Evolutionary conservation across 2,888 invertebrate species (phyloP).

Genomic region (Temnothorax unifasciatus): DNA sequence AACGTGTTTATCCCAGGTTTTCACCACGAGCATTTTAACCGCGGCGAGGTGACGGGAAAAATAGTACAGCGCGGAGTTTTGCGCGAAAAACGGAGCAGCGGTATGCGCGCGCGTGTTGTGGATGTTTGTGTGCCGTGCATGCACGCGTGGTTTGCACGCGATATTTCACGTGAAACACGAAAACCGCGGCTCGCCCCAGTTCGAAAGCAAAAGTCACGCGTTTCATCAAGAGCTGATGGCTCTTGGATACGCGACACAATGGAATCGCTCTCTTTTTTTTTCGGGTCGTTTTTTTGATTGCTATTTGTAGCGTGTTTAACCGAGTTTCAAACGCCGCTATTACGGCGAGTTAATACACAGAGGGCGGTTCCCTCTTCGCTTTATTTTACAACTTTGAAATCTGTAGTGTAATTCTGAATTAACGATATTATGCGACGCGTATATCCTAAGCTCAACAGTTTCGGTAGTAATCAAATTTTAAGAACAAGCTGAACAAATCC

Average conservation of each 20-base stretch:
- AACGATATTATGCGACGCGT: constrained; percentile 15
- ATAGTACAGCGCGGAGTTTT: constrained; percentile 27
- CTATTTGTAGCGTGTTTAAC: constrained; percentile 15
- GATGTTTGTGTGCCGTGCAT: neutral
- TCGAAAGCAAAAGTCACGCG: constrained; percentile 56
- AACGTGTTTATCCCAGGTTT: constrained; percentile 60
- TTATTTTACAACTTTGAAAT: constrained; percentile 17
- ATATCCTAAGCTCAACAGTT: neutral
- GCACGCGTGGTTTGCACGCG: constrained; percentile 23
- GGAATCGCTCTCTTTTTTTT: constrained; percentile 10
- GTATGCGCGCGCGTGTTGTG: neutral
- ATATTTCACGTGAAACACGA: constrained; percentile 40
- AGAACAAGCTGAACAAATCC: neutral
- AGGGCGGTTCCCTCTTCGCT: neutral
- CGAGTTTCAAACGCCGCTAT: constrained; percentile 24
- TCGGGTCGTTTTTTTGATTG: neutral
- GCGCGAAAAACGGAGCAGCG: neutral
- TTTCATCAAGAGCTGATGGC: constrained; percentile 51
- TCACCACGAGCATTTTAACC: constrained; percentile 56
- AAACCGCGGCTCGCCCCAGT: constrained; percentile 33
- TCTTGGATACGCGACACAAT: constrained; percentile 44
- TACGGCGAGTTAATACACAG: constrained; percentile 5
- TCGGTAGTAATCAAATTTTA: constrained; percentile 25
- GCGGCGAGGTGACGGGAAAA: constrained; percentile 25
- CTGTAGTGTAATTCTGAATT: constrained; percentile 13